Evolutionary conservation across 2,888 invertebrate species (phyloP), one percentile per base, ranked within the genome.

Genomic region (Hartigia nigra): DNA sequence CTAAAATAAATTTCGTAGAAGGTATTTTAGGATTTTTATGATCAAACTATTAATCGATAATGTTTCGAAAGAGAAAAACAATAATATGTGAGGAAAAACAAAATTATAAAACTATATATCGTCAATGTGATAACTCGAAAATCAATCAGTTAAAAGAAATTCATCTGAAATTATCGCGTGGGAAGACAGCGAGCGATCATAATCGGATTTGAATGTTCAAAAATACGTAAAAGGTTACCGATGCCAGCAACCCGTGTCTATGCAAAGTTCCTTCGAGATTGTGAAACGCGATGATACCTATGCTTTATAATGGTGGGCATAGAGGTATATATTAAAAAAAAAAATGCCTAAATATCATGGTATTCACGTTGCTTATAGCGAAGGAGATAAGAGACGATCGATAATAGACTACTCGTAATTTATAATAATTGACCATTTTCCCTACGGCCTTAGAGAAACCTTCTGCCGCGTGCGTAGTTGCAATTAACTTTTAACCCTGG

Each of bases 401-500:
- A 55, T 55, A 55, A 55, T 55, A 23, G 14, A 55, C 39, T 55
- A 55, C 39, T 23, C 23, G 5, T 14, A 55, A 55, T 55, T 55
- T 55, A 55, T 55, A 55, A 55, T 55, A 55, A 55, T 55, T 55
- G 39, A 55, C 39, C 39, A 23, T 55, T 55, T 55, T 55, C 39
- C 39, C 9, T 55, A 23, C 5, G 23, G 5, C 39, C 14, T 55
- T 23, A 23, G 39, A 55, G 39, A 23, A 23, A 2, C 4, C 39
- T 55, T 55, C 23, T 23, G 39, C 39, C 23, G 23, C 39, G 23
- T 55, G 39, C 39, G 39, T 55, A 5, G 5, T 23, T 0, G 84
- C 86, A 86, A 88, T 87, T 85, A 86, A 85, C 86, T 85, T 87
- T 88, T 86, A 85, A 85, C 86, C 84, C 83, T 79, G 79, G 81